Percentiles rank a stretch among this genome's conserved stretches.
Conservation (phyloP, 1,140 invertebrate species). For the Galleria mellonella region DNA sequence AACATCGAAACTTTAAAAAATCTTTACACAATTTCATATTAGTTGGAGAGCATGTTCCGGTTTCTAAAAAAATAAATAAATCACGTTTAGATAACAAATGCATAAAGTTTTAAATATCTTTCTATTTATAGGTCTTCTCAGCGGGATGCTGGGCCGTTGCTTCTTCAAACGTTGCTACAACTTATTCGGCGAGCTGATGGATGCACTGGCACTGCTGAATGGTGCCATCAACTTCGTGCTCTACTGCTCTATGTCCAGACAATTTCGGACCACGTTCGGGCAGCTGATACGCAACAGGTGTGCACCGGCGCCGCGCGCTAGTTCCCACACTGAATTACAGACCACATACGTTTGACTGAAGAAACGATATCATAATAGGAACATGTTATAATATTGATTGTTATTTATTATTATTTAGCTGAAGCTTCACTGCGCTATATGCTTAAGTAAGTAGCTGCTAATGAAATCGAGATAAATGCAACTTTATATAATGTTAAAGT, state of each 20-base stretch:
- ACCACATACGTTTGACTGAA: slow-evolving; percentile 53
- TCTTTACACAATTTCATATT: too few species aligned
- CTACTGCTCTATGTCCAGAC: slow-evolving; percentile 95
- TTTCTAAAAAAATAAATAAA: too few species aligned
- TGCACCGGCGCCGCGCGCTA: slow-evolving; percentile 29
- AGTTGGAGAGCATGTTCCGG: too few species aligned
- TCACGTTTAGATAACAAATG: too few species aligned
- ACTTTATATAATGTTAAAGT: too few species aligned
- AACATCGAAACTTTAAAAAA: too few species aligned
- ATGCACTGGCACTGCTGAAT: slow-evolving; percentile 92
- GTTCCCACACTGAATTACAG: slow-evolving; percentile 54
- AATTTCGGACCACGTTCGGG: slow-evolving; percentile 92
- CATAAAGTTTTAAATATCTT: not conserved
- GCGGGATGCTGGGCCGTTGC: slow-evolving; percentile 81
- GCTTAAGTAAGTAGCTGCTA: too few species aligned
- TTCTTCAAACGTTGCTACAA: slow-evolving; percentile 85
- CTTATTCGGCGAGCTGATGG: slow-evolving; percentile 92
- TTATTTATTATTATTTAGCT: too few species aligned
- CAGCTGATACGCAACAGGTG: slow-evolving; percentile 60
- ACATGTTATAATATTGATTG: not conserved
- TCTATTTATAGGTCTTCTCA: slow-evolving; percentile 75
- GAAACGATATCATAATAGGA: not conserved
- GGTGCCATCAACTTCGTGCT: slow-evolving; percentile 95
- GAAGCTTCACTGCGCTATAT: too few species aligned
- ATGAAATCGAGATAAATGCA: too few species aligned